These are phyloP conservation scores for Leptodirus hochenwartii DNA, from an alignment of 2,888 invertebrate genomes.

Conservation along the genomic window DNA sequence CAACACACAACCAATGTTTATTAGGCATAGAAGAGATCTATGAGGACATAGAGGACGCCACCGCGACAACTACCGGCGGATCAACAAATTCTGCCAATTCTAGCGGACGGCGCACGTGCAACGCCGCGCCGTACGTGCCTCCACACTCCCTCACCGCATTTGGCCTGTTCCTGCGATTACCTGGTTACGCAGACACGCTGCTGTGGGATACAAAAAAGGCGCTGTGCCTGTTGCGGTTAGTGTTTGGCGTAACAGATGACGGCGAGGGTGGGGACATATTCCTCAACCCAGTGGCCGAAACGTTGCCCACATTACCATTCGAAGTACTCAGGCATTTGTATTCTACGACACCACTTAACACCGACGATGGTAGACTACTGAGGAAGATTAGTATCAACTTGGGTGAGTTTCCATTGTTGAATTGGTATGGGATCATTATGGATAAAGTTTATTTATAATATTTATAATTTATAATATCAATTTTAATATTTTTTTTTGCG, in stretches of 20 bases:
- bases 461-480: too few species aligned
- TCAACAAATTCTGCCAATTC: conserved; percentile 24
- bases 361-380: conserved; percentile 57
- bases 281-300: conserved; percentile 45
- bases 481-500: too few species aligned
- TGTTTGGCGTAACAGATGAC: conserved; percentile 80
- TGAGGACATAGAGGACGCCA: conserved; percentile 39
- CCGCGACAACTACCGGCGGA: conserved; percentile 25
- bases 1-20: conserved; percentile 2
- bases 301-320: conserved; percentile 59
- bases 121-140: conserved; percentile 48
- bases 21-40: conserved; percentile 35
- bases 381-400: conserved; percentile 56
- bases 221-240: conserved; percentile 66
- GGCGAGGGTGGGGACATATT: conserved; percentile 64
- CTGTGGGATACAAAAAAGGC: conserved; percentile 70
- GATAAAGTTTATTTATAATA: too few species aligned
- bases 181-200: conserved; percentile 80
- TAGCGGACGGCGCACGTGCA: conserved; percentile 18
- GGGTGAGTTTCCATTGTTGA: too few species aligned
- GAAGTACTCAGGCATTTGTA: conserved; percentile 57
- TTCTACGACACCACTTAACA: conserved; percentile 54
- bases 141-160: conserved; percentile 85
- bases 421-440: too few species aligned
- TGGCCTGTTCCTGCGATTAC: conserved; percentile 71